phyloP scores from a whole-genome alignment of 2,113 vertebrate species.

The Hemicordylus capensis region DNA sequence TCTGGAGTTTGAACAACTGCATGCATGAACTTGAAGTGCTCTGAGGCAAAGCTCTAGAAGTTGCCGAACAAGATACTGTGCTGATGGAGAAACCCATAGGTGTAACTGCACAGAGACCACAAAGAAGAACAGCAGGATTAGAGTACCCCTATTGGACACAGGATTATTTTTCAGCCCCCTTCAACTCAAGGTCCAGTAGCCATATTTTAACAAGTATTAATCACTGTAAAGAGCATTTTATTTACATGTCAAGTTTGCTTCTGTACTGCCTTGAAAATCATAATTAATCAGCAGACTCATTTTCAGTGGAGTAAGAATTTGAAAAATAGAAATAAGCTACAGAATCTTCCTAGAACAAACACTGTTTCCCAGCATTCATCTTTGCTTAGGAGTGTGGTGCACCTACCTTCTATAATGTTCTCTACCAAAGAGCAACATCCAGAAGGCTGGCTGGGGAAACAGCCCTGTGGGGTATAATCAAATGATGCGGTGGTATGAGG shows the following conservation, averaged over 20 bases:
- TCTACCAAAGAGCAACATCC: too few species aligned
- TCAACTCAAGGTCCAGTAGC: background rate
- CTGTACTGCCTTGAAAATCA: background rate
- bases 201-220: background rate
- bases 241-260: background rate
- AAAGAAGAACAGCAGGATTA: background rate
- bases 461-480: background rate
- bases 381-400: background rate
- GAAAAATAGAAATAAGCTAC: background rate
- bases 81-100: too few species aligned
- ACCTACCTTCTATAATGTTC: background rate
- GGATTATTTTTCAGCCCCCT: background rate
- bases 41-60: too few species aligned
- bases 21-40: background rate
- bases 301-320: background rate
- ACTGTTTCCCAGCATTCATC: background rate
- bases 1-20: background rate
- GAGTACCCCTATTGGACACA: background rate
- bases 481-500: background rate
- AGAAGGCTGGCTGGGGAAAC: background rate
- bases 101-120: background rate
- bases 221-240: background rate
- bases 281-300: background rate
- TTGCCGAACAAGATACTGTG: too few species aligned
- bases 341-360: background rate